Percentiles rank a stretch among this genome's conserved stretches.
Evolutionary conservation across 2,113 vertebrate genomes (phyloP).

Genomic region (Procapra przewalskii): DNA sequence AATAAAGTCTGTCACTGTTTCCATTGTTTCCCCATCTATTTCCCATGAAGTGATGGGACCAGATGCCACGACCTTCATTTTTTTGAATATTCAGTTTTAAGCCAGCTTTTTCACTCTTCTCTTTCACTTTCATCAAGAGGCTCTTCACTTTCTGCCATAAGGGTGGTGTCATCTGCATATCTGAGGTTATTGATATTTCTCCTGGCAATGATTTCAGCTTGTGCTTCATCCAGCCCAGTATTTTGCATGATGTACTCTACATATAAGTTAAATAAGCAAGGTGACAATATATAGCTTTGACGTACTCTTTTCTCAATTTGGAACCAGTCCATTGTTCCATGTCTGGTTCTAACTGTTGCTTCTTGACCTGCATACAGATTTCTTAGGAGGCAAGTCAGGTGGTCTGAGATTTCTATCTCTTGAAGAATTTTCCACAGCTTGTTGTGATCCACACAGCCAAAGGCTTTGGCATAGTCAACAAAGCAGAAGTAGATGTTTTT

Average conservation of each 20-base stretch:
- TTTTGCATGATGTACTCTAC: background rate
- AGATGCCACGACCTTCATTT: background rate
- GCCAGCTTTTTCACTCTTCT: background rate
- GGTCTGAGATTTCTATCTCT: background rate
- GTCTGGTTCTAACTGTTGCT: background rate
- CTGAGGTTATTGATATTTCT: background rate
- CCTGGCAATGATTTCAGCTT: background rate
- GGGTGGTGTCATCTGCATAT: background rate
- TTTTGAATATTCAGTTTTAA: background rate
- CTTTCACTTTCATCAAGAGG: background rate
- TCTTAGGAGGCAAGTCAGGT: background rate
- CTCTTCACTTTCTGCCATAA: background rate
- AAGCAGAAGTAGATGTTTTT: background rate
- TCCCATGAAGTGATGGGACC: background rate
- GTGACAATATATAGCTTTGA: background rate
- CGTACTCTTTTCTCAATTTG: background rate
- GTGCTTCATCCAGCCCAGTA: background rate
- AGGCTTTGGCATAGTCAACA: background rate
- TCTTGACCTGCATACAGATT: background rate
- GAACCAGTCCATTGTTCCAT: background rate
- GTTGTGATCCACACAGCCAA: background rate
- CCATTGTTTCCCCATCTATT: background rate
- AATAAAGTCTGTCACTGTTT: background rate
- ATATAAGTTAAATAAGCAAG: background rate
- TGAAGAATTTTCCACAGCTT: background rate